Evolutionary conservation across 2,888 invertebrate species (phyloP).

Genomic region (Ornithoptera priamus): DNA sequence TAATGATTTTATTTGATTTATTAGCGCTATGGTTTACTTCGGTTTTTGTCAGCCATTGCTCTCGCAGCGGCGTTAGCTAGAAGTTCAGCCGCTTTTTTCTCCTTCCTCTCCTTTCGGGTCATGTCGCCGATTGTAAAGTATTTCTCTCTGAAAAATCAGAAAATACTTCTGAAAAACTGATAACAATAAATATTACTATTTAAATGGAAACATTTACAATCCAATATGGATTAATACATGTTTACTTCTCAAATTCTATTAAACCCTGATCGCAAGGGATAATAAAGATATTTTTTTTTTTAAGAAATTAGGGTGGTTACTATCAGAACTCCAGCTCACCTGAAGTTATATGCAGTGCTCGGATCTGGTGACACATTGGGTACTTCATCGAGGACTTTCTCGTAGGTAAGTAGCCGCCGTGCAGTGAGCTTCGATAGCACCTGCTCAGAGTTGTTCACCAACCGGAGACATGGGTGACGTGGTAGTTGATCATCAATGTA

Average conservation of each 20-base stretch:
- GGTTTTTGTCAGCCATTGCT: constrained; percentile 9
- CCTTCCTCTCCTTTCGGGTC: constrained; percentile 81
- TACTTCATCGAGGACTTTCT: constrained; percentile 82
- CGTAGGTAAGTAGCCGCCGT: constrained; percentile 91
- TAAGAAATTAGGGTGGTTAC: too few species aligned
- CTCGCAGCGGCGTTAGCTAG: constrained; percentile 42
- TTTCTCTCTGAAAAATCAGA: constrained; percentile 73
- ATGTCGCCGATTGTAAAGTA: constrained; percentile 86
- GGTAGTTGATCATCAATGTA: constrained; percentile 88
- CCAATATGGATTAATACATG: too few species aligned
- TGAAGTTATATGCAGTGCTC: constrained; percentile 51
- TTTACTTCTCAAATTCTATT: too few species aligned
- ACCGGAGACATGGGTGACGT: constrained; percentile 86
- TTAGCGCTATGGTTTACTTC: constrained; percentile 26
- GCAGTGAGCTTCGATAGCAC: constrained; percentile 88
- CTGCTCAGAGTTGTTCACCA: constrained; percentile 95
- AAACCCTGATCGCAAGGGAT: too few species aligned
- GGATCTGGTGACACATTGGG: constrained; percentile 49
- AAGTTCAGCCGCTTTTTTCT: constrained; percentile 56
- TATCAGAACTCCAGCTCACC: constrained; percentile 36
- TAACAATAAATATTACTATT: too few species aligned
- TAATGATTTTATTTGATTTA: constrained; percentile 29
- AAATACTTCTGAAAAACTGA: too few species aligned
- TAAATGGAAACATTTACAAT: too few species aligned
- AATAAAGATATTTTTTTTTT: too few species aligned